Percentiles rank a stretch among this genome's conserved stretches.
Conservation (phyloP, 92 coral and sea anemone genomes). For the Hydrozoanthus gracilis region DNA sequence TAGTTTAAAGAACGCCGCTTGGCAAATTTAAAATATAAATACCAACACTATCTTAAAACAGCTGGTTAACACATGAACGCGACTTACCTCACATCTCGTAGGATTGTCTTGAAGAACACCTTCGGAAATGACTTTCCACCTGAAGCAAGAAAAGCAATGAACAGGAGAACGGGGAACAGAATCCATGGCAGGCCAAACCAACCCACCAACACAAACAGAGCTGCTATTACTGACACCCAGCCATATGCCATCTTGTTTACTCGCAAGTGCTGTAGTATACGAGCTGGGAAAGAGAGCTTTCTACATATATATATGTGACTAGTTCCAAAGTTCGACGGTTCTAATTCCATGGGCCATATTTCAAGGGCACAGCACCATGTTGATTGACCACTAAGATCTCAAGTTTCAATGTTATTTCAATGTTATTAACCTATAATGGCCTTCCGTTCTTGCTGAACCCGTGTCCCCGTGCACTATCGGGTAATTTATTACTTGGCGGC, state of each 20-base stretch:
- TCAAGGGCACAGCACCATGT: neutral
- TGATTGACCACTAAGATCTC: neutral
- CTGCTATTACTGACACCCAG: constrained; percentile 52
- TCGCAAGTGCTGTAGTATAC: constrained; percentile 61
- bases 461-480: too few relatives aligned
- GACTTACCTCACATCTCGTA: constrained; percentile 83
- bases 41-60: too few relatives aligned
- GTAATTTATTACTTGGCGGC: too few relatives aligned
- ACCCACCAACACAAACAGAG: constrained; percentile 49
- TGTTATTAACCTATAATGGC: constrained; percentile 2
- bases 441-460: neutral
- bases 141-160: constrained; percentile 79
- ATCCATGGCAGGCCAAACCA: constrained; percentile 73
- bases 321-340: constrained; percentile 47
- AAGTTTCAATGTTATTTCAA: neutral
- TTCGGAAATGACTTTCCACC: constrained; percentile 88
- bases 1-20: too few relatives aligned
- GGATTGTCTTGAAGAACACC: constrained; percentile 82
- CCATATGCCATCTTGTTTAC: constrained; percentile 55
- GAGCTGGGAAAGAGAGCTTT: constrained; percentile 56
- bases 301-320: constrained; percentile 37
- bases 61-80: neutral
- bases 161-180: constrained; percentile 63
- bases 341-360: constrained; percentile 24
- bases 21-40: too few relatives aligned